Evolutionary conservation across 2,888 invertebrate species (phyloP).

Genomic region (Xestia rhomboidea): DNA sequence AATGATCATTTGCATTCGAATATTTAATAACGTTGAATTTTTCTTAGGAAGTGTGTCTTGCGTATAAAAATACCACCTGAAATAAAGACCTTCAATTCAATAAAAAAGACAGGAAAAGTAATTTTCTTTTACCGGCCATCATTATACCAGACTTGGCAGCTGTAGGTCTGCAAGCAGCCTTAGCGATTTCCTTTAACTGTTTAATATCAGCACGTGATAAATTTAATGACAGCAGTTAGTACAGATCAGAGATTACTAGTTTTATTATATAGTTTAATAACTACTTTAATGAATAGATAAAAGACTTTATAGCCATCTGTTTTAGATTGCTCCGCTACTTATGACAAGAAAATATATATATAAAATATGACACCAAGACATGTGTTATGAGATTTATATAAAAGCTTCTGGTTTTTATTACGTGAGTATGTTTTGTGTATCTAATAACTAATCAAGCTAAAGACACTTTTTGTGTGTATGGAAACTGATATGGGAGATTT

Average conservation of each 20-base stretch:
- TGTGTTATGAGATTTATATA: conserved; percentile 5
- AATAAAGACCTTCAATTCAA: not conserved
- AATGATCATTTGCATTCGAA: not conserved
- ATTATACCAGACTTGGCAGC: not conserved
- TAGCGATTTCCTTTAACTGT: conserved; percentile 32
- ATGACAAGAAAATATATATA: conserved; percentile 19
- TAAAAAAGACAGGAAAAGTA: not conserved
- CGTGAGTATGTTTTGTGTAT: not conserved
- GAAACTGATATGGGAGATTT: not conserved
- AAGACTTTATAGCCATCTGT: conserved; percentile 57
- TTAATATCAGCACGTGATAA: conserved; percentile 52
- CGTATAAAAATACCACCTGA: not conserved
- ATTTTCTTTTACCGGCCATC: not conserved
- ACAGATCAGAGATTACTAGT: conserved; percentile 60
- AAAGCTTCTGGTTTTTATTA: not conserved
- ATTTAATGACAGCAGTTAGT: conserved; percentile 63
- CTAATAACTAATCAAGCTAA: not conserved
- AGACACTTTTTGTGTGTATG: not conserved
- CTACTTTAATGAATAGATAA: conserved; percentile 55
- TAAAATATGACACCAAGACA: conserved; percentile 14
- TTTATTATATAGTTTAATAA: conserved; percentile 64
- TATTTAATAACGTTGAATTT: not conserved
- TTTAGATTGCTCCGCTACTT: conserved; percentile 47
- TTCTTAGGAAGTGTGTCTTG: not conserved
- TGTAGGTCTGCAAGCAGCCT: conserved; percentile 21